phyloP scores from a whole-genome alignment of 1,140 invertebrate genomes.

The Aphelenchoides fujianensis region DNA sequence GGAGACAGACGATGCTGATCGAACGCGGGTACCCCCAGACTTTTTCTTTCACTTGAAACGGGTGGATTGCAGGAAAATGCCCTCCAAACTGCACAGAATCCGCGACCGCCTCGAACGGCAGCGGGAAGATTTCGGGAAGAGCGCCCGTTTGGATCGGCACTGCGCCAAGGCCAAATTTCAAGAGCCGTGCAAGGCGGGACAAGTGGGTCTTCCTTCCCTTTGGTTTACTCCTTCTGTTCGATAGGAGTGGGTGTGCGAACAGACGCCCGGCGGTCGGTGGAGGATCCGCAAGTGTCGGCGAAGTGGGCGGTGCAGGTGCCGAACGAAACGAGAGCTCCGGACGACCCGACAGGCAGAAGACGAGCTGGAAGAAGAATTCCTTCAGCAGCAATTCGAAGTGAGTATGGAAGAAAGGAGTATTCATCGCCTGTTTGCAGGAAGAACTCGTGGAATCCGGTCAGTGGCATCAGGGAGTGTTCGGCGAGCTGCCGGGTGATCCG shows the following conservation, averaged over 20 bases:
- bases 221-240: too few species aligned
- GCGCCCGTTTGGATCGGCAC: constrained; percentile 68
- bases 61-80: too few species aligned
- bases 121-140: constrained; percentile 43
- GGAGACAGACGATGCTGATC: constrained; percentile 71
- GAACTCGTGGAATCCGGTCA: constrained; percentile 36
- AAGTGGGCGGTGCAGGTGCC: constrained; percentile 22
- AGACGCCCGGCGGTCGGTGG: constrained; percentile 69
- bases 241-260: constrained; percentile 79
- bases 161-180: constrained; percentile 71
- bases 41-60: too few species aligned
- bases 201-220: constrained; percentile 64
- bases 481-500: too few species aligned
- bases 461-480: constrained; percentile 52
- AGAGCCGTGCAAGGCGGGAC: constrained; percentile 73
- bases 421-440: constrained; percentile 29
- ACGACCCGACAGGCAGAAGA: constrained; percentile 16
- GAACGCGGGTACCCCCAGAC: too few species aligned
- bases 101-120: constrained; percentile 47
- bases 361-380: constrained; percentile 47
- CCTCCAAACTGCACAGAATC: constrained; percentile 60
- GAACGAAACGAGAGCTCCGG: constrained; percentile 13
- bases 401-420: constrained; percentile 7
- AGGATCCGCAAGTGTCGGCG: constrained; percentile 63
- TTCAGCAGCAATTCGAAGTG: constrained; percentile 30